A percentile compares a stretch with the other conserved stretches of the same genome.
Evolutionary conservation across 2,797 vertebrate species (phyloP).

Genomic region (Chaunax sp.): DNA sequence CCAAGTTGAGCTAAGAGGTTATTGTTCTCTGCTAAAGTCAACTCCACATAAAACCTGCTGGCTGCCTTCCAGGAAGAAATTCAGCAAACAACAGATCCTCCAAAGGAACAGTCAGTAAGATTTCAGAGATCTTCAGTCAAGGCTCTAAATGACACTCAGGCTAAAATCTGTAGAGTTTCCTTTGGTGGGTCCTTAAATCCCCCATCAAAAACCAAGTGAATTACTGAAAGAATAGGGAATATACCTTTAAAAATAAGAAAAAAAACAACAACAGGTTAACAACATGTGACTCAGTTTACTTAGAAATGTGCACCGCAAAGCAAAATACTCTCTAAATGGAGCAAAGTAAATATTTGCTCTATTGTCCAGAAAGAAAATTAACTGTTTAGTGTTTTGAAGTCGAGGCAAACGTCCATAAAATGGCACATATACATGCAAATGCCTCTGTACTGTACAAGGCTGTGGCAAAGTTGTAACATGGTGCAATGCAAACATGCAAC

Average conservation of each 20-base stretch:
- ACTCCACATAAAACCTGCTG: conserved; percentile 28
- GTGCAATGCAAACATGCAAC: too few species aligned
- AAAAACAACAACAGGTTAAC: too few species aligned
- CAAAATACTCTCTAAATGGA: neutral
- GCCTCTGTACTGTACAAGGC: too few species aligned
- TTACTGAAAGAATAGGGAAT: too few species aligned
- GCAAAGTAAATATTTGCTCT: neutral
- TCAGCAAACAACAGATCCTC: conserved; percentile 35
- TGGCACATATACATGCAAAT: neutral
- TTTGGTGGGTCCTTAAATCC: too few species aligned
- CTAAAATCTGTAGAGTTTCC: too few species aligned
- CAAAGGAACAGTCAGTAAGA: conserved; percentile 46
- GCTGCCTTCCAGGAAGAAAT: conserved; percentile 44
- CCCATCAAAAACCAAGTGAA: too few species aligned
- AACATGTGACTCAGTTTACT: neutral
- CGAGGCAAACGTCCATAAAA: neutral
- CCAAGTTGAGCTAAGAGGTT: conserved; percentile 24
- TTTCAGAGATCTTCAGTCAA: conserved; percentile 45
- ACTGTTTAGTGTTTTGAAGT: neutral
- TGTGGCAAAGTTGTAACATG: too few species aligned
- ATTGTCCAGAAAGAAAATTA: neutral
- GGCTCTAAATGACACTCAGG: conserved; percentile 16
- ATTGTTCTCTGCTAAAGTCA: conserved; percentile 45
- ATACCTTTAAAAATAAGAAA: too few species aligned
- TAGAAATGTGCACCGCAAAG: neutral